Evolutionary conservation across 35 echinoderm and acorn worm genomes (phyloP).

Genomic region (Acanthaster planci): DNA sequence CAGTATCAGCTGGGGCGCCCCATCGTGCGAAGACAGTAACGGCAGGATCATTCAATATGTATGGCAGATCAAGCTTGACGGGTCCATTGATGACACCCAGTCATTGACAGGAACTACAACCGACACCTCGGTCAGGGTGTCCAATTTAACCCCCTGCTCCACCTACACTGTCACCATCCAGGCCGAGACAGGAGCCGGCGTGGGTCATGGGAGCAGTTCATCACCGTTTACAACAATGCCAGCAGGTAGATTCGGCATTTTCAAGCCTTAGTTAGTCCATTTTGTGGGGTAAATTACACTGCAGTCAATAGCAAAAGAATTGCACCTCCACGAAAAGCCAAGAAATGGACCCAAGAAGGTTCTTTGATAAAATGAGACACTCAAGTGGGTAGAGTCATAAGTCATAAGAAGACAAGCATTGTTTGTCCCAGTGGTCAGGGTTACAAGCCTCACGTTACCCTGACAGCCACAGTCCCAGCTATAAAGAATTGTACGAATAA

Average conservation of each 20-base stretch:
- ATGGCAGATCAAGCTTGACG: not conserved
- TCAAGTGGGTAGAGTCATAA: too few species aligned
- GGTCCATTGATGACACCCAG: not conserved
- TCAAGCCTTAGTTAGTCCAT: too few species aligned
- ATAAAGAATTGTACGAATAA: too few species aligned
- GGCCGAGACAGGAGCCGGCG: not conserved
- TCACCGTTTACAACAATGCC: not conserved
- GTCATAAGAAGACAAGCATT: too few species aligned
- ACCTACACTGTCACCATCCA: not conserved
- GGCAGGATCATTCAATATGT: not conserved
- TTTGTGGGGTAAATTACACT: too few species aligned
- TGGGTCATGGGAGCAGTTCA: not conserved
- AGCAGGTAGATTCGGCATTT: not conserved
- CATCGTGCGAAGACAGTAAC: not conserved
- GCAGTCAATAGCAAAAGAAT: too few species aligned
- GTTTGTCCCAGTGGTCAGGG: too few species aligned
- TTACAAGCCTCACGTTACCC: too few species aligned
- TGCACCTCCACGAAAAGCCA: too few species aligned
- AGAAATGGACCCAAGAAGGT: too few species aligned
- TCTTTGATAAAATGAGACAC: too few species aligned
- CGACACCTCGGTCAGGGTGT: not conserved
- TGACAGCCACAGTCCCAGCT: too few species aligned
- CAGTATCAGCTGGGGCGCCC: not conserved
- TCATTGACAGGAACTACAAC: not conserved
- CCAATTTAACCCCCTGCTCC: not conserved